Percentiles rank a stretch among this genome's conserved stretches.
Evolutionary conservation across 2,888 invertebrate genomes (phyloP).

Genomic region (Biston betularia): DNA sequence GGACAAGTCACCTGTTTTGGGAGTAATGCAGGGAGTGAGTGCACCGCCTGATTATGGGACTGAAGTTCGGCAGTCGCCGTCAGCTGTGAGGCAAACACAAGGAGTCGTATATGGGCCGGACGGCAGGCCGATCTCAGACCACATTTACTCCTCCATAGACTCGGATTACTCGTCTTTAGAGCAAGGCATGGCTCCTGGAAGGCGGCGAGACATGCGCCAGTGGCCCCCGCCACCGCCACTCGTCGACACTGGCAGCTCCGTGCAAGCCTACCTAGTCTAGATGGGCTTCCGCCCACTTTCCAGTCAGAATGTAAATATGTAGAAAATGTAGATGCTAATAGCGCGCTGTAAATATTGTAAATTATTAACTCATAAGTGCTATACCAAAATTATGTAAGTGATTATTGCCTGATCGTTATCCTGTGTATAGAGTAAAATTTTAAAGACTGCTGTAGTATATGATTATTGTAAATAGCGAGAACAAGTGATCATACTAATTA

Average conservation of each 20-base stretch:
- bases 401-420: slow-evolving; percentile 85
- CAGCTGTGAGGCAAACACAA: slow-evolving; percentile 77
- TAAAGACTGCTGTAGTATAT: slow-evolving; percentile 88
- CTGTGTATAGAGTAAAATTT: slow-evolving; percentile 85
- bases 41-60: slow-evolving; percentile 83
- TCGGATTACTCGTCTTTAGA: slow-evolving; percentile 95
- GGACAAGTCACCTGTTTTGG: slow-evolving; percentile 81
- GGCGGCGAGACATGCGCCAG: slow-evolving; percentile 76
- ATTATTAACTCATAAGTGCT: slow-evolving; percentile 79
- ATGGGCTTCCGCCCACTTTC: slow-evolving; percentile 73
- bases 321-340: slow-evolving; percentile 63
- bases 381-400: slow-evolving; percentile 85
- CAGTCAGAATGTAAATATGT: slow-evolving; percentile 82
- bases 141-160: slow-evolving; percentile 96
- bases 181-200: slow-evolving; percentile 87
- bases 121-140: slow-evolving; percentile 93
- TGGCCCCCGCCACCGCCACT: slow-evolving; percentile 82
- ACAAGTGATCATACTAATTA: slow-evolving; percentile 85
- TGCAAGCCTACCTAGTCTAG: slow-evolving; percentile 90
- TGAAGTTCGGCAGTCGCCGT: slow-evolving; percentile 78
- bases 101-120: slow-evolving; percentile 85
- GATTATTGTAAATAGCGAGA: slow-evolving; percentile 84
- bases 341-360: slow-evolving; percentile 83
- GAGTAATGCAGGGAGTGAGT: slow-evolving; percentile 72
- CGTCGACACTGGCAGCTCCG: slow-evolving; percentile 81